These are phyloP conservation scores for Pyrrhopygopsis socrates DNA, from an alignment of 2,888 invertebrate genomes.

Conservation along the genomic window DNA sequence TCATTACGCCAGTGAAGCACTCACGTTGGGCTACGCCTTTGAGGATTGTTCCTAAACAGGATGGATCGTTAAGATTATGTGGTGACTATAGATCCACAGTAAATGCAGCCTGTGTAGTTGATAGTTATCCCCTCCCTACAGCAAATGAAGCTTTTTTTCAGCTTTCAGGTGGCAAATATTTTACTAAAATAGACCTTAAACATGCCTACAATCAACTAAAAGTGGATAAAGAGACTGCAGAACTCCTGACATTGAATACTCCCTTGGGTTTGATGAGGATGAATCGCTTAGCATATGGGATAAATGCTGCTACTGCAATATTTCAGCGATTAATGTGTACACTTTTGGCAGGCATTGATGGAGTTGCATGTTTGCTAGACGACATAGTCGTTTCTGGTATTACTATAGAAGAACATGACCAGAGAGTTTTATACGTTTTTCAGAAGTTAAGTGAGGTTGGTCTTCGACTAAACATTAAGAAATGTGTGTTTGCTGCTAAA, in stretches of 20 bases:
- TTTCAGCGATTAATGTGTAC: slow-evolving; percentile 79
- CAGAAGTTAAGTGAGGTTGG: slow-evolving; percentile 30
- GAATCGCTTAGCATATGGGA: slow-evolving; percentile 68
- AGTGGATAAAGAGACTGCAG: slow-evolving; percentile 69
- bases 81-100: slow-evolving; percentile 79
- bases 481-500: slow-evolving; percentile 17
- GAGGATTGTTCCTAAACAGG: slow-evolving; percentile 79
- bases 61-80: slow-evolving; percentile 74
- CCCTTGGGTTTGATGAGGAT: slow-evolving; percentile 75
- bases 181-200: slow-evolving; percentile 73
- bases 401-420: slow-evolving; percentile 28
- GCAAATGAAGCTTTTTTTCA: slow-evolving; percentile 76
- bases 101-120: slow-evolving; percentile 76
- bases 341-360: slow-evolving; percentile 67
- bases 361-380: slow-evolving; percentile 50
- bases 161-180: slow-evolving; percentile 69
- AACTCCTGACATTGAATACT: slow-evolving; percentile 82
- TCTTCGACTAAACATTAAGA: slow-evolving; percentile 14
- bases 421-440: slow-evolving; percentile 45
- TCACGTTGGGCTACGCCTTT: slow-evolving; percentile 86
- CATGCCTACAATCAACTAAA: slow-evolving; percentile 77
- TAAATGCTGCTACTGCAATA: slow-evolving; percentile 77
- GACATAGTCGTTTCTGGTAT: background rate
- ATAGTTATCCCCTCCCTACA: slow-evolving; percentile 79
- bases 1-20: slow-evolving; percentile 29